Conservation (phyloP, 2,797 vertebrate species). For the Dallia pectoralis region DNA sequence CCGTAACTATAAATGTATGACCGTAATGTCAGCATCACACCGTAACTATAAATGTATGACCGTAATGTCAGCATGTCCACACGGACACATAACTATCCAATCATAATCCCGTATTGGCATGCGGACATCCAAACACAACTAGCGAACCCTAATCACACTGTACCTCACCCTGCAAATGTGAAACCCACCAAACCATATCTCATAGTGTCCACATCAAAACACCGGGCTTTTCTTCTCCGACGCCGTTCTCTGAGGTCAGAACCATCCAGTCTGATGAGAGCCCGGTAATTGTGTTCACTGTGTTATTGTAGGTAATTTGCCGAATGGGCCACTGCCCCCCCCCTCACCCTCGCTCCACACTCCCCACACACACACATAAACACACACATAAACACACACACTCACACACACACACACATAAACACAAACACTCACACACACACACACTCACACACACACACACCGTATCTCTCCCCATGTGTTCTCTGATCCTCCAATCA, state of each 20-base stretch:
- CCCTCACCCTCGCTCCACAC: constrained; percentile 37
- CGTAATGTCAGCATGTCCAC: too few species aligned
- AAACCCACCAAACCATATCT: background rate
- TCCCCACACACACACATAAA: constrained; percentile 46
- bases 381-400: too few species aligned
- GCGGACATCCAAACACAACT: too few species aligned
- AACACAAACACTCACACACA: background rate
- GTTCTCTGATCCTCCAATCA: constrained; percentile 55
- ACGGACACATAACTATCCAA: too few species aligned
- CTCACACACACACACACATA: constrained; percentile 40
- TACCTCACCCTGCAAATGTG: constrained; percentile 31
- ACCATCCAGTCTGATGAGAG: constrained; percentile 62
- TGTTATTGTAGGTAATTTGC: constrained; percentile 71
- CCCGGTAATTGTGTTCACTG: constrained; percentile 60
- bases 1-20: too few species aligned
- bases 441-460: background rate
- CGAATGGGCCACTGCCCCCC: constrained; percentile 61
- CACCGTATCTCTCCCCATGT: background rate
- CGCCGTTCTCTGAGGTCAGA: constrained; percentile 57
- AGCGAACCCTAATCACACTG: too few species aligned
- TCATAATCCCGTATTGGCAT: too few species aligned
- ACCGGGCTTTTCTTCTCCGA: constrained; percentile 50
- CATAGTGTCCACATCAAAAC: constrained; percentile 60
- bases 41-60: too few species aligned
- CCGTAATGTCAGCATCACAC: too few species aligned